Percentiles rank a stretch among this genome's conserved stretches.
Evolutionary conservation across 2,113 vertebrate species (phyloP).

Genomic region (Hippocampus guttulatus): DNA sequence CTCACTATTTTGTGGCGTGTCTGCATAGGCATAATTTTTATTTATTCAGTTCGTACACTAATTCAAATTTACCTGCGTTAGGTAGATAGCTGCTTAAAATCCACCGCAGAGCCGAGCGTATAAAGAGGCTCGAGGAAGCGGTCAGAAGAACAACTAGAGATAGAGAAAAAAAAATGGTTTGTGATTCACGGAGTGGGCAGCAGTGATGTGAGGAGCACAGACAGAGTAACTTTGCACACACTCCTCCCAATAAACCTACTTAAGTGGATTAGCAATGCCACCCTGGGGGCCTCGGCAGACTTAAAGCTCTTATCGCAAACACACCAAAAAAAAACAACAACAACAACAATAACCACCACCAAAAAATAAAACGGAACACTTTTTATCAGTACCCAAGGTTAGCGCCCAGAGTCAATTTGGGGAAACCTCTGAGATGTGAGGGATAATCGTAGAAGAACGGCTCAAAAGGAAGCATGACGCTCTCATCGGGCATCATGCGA

Average conservation of each 20-base stretch:
- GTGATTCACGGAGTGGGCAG: slow-evolving; percentile 59
- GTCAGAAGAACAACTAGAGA: slow-evolving; percentile 42
- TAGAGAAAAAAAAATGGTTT: slow-evolving; percentile 32
- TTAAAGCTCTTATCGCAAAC: slow-evolving; percentile 61
- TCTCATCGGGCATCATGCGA: slow-evolving; percentile 17
- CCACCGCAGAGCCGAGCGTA: background rate
- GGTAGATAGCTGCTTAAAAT: background rate
- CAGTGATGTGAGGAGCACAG: slow-evolving; percentile 62
- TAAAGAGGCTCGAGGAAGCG: slow-evolving; percentile 25
- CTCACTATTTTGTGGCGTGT: background rate
- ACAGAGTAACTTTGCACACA: slow-evolving; percentile 56
- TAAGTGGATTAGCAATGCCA: slow-evolving; percentile 66
- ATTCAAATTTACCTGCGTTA: background rate
- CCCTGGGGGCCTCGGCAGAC: slow-evolving; percentile 50
- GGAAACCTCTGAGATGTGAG: slow-evolving; percentile 30
- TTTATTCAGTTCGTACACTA: background rate
- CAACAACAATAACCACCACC: background rate
- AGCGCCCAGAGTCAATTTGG: slow-evolving; percentile 19
- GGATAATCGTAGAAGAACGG: slow-evolving; percentile 22
- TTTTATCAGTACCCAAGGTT: slow-evolving; percentile 41
- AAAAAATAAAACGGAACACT: slow-evolving; percentile 33
- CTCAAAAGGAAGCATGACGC: slow-evolving; percentile 9
- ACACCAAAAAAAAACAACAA: slow-evolving; percentile 36
- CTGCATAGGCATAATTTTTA: background rate
- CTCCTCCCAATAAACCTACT: slow-evolving; percentile 62